Evolutionary conservation across 2,797 vertebrate genomes (phyloP).

Genomic region (Anguilla anguilla): DNA sequence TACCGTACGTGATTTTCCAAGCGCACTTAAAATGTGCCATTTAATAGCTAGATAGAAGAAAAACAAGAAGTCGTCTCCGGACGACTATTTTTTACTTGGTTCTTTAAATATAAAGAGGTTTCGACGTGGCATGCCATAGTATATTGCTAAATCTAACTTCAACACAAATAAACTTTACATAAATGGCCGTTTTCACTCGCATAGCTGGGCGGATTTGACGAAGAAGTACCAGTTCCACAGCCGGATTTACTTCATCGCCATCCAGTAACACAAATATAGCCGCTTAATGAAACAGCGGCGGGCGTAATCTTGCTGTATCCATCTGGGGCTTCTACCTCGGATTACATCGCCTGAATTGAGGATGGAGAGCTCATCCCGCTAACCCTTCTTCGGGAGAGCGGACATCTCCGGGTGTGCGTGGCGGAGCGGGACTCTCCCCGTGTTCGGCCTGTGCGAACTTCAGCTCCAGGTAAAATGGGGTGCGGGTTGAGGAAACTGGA

Average conservation of each 20-base stretch:
- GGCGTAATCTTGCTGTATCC: slow-evolving; percentile 1
- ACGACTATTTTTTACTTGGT: background rate
- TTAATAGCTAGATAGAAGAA: background rate
- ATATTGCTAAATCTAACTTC: background rate
- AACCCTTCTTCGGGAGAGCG: slow-evolving; percentile 35
- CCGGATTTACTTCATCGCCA: background rate
- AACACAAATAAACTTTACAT: background rate
- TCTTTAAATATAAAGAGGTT: background rate
- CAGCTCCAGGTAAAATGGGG: slow-evolving; percentile 81
- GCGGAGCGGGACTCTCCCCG: slow-evolving; percentile 61
- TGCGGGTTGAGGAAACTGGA: slow-evolving; percentile 95
- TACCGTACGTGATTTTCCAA: background rate
- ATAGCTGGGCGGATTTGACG: background rate
- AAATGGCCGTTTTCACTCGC: background rate
- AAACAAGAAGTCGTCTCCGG: background rate
- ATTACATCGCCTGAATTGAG: slow-evolving; percentile 39
- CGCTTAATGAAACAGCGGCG: slow-evolving; percentile 3
- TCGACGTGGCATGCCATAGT: slow-evolving; percentile 12
- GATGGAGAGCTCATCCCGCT: slow-evolving; percentile 51
- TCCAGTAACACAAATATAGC: background rate
- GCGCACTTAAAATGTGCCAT: background rate
- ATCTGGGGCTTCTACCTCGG: slow-evolving; percentile 26
- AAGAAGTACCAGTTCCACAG: background rate
- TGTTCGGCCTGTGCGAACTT: slow-evolving; percentile 48
- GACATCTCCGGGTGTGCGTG: slow-evolving; percentile 37